A percentile compares a stretch with the other conserved stretches of the same genome.
phyloP scores from a whole-genome alignment of 2,888 invertebrate species.

The Coelopa pilipes region DNA sequence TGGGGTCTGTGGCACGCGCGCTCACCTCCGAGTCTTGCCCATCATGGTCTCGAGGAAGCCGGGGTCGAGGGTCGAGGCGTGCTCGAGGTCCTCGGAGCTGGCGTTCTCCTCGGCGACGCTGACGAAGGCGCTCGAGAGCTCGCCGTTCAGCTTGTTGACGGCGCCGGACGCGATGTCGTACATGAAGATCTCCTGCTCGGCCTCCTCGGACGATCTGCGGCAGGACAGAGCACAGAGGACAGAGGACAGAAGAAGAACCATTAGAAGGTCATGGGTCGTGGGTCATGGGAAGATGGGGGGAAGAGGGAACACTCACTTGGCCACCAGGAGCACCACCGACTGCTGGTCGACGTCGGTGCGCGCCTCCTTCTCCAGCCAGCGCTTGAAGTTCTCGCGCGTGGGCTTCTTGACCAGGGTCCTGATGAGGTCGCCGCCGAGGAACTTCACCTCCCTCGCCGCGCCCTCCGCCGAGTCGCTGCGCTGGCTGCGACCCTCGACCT shows the following conservation, averaged over 20 bases:
- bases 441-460: conserved; percentile 77
- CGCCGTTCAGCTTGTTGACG: conserved; percentile 82
- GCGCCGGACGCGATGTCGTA: conserved; percentile 80
- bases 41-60: conserved; percentile 62
- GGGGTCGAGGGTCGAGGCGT: conserved; percentile 67
- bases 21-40: conserved; percentile 56
- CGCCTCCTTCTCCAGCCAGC: conserved; percentile 83
- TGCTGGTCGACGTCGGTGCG: conserved; percentile 80
- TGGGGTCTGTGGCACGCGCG: conserved; percentile 27
- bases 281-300: not conserved
- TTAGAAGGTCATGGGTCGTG: not conserved
- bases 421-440: conserved; percentile 79
- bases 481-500: conserved; percentile 66
- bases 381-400: conserved; percentile 79
- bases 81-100: conserved; percentile 73
- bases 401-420: conserved; percentile 81
- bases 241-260: no score
- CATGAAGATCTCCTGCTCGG: conserved; percentile 85
- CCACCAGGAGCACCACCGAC: conserved; percentile 83
- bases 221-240: no score
- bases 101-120: conserved; percentile 89
- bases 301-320: conserved; percentile 73
- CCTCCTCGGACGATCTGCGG: conserved; percentile 59
- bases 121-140: conserved; percentile 85
- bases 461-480: conserved; percentile 61